Evolutionary conservation across 1,140 invertebrate genomes (phyloP).

Genomic region (Globodera rostochiensis): DNA sequence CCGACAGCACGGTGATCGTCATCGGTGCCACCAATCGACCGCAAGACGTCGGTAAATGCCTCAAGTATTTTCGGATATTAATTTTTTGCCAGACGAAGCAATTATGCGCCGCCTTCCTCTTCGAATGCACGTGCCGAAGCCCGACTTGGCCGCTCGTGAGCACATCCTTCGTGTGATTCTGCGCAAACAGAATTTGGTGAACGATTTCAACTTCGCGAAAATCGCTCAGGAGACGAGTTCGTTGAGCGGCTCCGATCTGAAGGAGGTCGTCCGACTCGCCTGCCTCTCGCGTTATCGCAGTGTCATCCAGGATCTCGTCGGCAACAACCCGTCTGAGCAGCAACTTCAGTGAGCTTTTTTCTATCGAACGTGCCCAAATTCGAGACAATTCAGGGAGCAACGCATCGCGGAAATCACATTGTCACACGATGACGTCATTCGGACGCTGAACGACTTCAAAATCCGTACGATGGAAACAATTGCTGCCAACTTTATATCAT

Average conservation of each 20-base stretch:
- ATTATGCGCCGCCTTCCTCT: constrained; percentile 95
- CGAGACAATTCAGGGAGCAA: too few species aligned
- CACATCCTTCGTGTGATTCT: constrained; percentile 40
- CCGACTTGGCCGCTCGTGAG: constrained; percentile 68
- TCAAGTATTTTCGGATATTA: constrained; percentile 9
- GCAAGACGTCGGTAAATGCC: constrained; percentile 76
- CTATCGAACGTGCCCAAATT: too few species aligned
- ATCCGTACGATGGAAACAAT: too few species aligned
- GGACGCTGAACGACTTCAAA: neutral
- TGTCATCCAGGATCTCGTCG: neutral
- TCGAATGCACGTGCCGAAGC: constrained; percentile 85
- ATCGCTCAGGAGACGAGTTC: constrained; percentile 29
- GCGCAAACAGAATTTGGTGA: constrained; percentile 29
- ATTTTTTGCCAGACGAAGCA: constrained; percentile 75
- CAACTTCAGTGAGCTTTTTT: too few species aligned
- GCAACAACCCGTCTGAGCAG: neutral
- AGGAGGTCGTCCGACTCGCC: constrained; percentile 49
- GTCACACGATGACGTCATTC: constrained; percentile 15
- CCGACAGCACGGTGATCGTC: constrained; percentile 74
- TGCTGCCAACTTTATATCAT: too few species aligned
- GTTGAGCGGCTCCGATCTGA: constrained; percentile 45
- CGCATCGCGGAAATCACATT: neutral
- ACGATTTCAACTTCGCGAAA: constrained; percentile 37
- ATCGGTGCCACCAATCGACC: constrained; percentile 94
- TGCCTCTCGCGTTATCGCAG: constrained; percentile 26